Percentiles rank a stretch among this genome's conserved stretches.
Conservation (phyloP, 2,113 vertebrate species). For the Trogon melanurus region DNA sequence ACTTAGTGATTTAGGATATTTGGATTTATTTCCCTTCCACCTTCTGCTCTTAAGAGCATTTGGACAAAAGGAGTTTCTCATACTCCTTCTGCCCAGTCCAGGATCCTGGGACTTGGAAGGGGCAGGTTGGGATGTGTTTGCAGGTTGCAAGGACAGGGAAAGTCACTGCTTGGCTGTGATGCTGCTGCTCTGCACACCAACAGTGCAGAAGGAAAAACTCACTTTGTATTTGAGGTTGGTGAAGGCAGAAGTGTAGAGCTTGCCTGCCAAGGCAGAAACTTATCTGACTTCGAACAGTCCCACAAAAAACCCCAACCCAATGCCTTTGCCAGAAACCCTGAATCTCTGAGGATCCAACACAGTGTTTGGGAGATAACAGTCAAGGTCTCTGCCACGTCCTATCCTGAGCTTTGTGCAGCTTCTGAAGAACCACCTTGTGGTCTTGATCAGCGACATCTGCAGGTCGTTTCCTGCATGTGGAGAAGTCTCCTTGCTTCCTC, state of each 20-base stretch:
- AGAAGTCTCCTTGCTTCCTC: background rate
- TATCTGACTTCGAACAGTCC: background rate
- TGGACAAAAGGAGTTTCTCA: background rate
- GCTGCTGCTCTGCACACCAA: background rate
- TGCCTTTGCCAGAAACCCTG: background rate
- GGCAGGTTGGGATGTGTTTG: background rate
- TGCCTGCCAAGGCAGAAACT: background rate
- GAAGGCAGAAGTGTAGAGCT: background rate
- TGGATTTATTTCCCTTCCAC: background rate
- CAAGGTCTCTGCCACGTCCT: background rate
- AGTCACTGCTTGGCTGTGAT: background rate
- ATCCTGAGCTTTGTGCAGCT: background rate
- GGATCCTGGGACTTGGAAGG: background rate
- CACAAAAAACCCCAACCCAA: background rate
- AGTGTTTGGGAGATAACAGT: background rate
- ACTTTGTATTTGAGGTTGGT: background rate
- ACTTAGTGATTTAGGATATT: background rate
- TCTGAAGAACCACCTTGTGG: background rate
- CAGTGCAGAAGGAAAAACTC: background rate
- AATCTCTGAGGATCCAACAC: background rate
- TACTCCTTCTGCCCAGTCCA: background rate
- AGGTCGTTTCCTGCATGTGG: background rate
- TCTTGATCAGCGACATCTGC: background rate
- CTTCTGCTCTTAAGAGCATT: background rate
- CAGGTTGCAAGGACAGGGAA: background rate